Conservation (phyloP, 2,113 vertebrate species). For the Porphyrio hochstetteri region DNA sequence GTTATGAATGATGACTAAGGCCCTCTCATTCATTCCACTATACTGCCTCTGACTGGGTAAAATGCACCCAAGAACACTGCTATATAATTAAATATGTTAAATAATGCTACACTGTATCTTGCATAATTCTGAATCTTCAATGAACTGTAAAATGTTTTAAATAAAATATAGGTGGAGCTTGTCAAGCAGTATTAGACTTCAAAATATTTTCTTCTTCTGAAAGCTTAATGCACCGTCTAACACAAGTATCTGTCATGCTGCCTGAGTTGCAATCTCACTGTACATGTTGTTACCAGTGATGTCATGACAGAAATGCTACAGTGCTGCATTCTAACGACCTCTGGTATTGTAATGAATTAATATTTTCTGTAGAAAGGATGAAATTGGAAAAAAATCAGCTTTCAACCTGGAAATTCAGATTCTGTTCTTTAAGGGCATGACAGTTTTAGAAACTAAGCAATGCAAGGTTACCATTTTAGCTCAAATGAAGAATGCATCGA, state of each 20-base stretch:
- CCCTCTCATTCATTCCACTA: neutral
- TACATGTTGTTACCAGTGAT: neutral
- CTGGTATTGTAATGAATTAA: neutral
- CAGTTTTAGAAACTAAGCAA: neutral
- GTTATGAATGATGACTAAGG: neutral
- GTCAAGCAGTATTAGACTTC: slow-evolving; percentile 18
- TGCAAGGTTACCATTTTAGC: accelerated
- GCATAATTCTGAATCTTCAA: neutral
- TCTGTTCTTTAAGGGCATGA: neutral
- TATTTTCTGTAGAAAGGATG: neutral
- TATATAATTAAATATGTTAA: slow-evolving; percentile 38
- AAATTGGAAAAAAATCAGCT: neutral
- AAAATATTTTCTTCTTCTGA: slow-evolving; percentile 13
- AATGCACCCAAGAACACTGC: neutral
- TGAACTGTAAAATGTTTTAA: slow-evolving; percentile 5
- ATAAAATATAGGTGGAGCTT: slow-evolving; percentile 41
- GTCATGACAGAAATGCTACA: slow-evolving; percentile 16
- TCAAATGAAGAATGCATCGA: neutral
- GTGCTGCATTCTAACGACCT: slow-evolving; percentile 5
- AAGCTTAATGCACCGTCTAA: neutral
- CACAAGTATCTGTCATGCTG: neutral
- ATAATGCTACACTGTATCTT: neutral
- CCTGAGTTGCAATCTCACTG: neutral
- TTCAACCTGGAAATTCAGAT: neutral
- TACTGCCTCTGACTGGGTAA: neutral